These are phyloP conservation scores for Drosophila parthenogenetica DNA, from an alignment of 2,888 invertebrate genomes.

Conservation along the genomic window DNA sequence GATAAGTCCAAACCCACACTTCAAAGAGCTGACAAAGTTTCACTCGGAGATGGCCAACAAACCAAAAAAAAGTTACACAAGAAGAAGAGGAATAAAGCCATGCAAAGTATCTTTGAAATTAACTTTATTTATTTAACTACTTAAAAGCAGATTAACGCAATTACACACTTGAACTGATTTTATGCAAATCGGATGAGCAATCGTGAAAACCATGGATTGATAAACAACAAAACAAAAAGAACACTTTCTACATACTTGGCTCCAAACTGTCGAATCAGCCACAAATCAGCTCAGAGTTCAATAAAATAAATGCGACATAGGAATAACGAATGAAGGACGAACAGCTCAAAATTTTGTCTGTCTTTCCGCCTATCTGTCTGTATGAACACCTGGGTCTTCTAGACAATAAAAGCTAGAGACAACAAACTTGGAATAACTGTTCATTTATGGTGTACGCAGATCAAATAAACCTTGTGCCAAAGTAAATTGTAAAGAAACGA, in stretches of 20 bases:
- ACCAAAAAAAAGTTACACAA: neutral
- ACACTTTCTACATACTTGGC: no score
- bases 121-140: slow-evolving; percentile 84
- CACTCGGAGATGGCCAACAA: slow-evolving; percentile 29
- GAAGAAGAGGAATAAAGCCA: slow-evolving; percentile 54
- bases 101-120: slow-evolving; percentile 77
- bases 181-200: slow-evolving; percentile 61
- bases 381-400: no score
- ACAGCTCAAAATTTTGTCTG: no score
- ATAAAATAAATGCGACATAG: neutral
- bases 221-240: neutral
- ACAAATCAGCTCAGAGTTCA: slow-evolving; percentile 21
- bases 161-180: slow-evolving; percentile 83
- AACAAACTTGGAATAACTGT: no score
- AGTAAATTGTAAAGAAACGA: no score
- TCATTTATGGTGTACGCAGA: no score
- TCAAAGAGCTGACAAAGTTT: slow-evolving; percentile 62
- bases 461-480: no score
- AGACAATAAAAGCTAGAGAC: no score
- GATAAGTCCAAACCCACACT: slow-evolving; percentile 53
- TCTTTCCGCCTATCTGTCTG: no score
- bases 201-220: slow-evolving; percentile 20
- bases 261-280: slow-evolving; percentile 25
- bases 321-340: neutral
- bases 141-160: slow-evolving; percentile 85